Percentiles rank a stretch among this genome's conserved stretches.
Evolutionary conservation across 2,888 invertebrate genomes (phyloP).

Genomic region (Tiliacea citrago): DNA sequence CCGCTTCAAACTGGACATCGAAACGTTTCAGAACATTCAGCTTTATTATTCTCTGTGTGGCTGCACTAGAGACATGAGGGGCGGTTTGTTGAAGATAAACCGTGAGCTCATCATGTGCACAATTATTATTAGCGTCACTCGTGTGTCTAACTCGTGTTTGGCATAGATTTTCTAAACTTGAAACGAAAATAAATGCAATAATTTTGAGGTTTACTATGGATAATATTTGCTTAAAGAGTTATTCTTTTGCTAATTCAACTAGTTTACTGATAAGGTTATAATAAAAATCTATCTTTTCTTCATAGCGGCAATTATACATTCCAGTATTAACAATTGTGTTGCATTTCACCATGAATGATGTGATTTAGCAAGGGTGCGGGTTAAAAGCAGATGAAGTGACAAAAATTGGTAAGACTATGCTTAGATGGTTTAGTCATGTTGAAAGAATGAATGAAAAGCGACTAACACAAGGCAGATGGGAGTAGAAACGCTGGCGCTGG

Average conservation of each 20-base stretch:
- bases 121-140: slow-evolving; percentile 11
- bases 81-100: slow-evolving; percentile 25
- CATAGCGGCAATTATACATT: too few species aligned
- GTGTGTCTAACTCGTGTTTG: slow-evolving; percentile 15
- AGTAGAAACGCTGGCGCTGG: too few species aligned
- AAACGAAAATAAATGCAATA: background rate
- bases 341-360: too few species aligned
- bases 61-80: background rate
- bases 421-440: too few species aligned
- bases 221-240: background rate
- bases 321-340: too few species aligned
- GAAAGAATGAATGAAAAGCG: background rate
- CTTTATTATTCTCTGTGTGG: slow-evolving; percentile 34
- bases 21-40: slow-evolving; percentile 12
- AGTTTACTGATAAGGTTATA: background rate
- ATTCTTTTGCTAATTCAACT: background rate
- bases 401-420: too few species aligned
- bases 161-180: background rate
- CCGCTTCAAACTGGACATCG: background rate
- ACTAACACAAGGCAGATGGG: too few species aligned
- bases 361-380: too few species aligned
- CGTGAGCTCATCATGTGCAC: slow-evolving; percentile 4
- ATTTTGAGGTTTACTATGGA: background rate
- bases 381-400: too few species aligned
- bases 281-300: too few species aligned